Evolutionary conservation across 2,888 invertebrate species (phyloP), one percentile per base, ranked within the genome.

Genomic region (Apotomis betuletana): DNA sequence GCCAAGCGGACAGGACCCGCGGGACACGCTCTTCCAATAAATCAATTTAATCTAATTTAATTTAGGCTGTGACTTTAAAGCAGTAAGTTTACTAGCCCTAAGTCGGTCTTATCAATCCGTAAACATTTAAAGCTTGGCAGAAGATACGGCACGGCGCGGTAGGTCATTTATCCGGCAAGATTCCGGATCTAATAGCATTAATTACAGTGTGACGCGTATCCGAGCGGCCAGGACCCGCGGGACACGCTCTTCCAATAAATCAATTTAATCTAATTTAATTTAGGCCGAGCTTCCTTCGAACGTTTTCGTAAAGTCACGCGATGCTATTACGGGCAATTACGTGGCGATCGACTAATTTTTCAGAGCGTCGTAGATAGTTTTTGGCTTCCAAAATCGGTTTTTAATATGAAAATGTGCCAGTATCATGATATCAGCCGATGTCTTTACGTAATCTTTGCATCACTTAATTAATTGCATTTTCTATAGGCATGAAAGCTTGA

Each of bases 241-340:
- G 82, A 84, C 87, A 86, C 89, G 89, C 83, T 87, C 82, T 81
- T 85, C 85, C 87, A 87, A 90, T 91, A 92, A 92, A 92, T 92
- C 92, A 93, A 92, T 92, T 93, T 91, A 89, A 91, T 92, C 89
- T 92, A 91, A 92, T 92, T 91, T 91, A 91, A 91, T 92, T 92
- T 89, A 82, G 87, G 84, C 84, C 87, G 85, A 83, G 87, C 86
- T 89, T 91, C 90, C 89, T 90, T 82, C 84, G 79, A 75, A 77
- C 77, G 77, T 78, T 83, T 84, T 80, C 78, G 84, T 77, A 74
- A 65, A 85, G 89, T 90, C 92, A 91, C 90, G 92, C 91, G 84
- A 91, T 79, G 77, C 75, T 79, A 79, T 80, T 79, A 76, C 77
- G 68, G 77, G 75, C 77, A 78, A 81, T 80, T 79, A 79, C 78